phyloP scores from a whole-genome alignment of 2,888 invertebrate genomes.

The Clepsis dumicolana region DNA sequence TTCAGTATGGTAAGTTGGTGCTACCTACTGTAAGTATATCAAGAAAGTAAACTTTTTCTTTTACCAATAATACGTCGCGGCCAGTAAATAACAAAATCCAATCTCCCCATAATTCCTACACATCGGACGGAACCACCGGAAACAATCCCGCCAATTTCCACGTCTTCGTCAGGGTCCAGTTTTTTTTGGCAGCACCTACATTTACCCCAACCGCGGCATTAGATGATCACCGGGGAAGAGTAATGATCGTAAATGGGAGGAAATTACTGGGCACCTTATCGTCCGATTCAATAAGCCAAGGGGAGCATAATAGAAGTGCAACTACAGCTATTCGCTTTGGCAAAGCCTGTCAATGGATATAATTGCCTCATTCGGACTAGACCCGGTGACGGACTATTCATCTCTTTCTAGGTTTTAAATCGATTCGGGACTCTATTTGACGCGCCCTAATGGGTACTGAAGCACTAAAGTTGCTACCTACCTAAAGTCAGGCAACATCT shows the following conservation, averaged over 20 bases:
- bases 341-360: constrained; percentile 68
- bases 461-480: not conserved
- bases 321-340: constrained; percentile 66
- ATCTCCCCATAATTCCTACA: constrained; percentile 32
- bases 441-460: not conserved
- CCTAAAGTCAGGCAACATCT: not conserved
- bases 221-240: constrained; percentile 72
- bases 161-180: constrained; percentile 56
- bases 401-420: constrained; percentile 34
- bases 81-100: not conserved
- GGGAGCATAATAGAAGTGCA: constrained; percentile 83
- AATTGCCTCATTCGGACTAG: constrained; percentile 75
- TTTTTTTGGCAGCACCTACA: constrained; percentile 57
- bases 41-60: constrained; percentile 2
- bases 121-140: constrained; percentile 55
- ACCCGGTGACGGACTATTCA: constrained; percentile 45
- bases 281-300: constrained; percentile 82
- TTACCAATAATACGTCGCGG: not conserved
- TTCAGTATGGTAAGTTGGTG: not conserved
- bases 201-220: constrained; percentile 62
- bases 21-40: not conserved
- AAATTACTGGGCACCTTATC: constrained; percentile 84
- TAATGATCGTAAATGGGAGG: constrained; percentile 82
- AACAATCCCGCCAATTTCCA: constrained; percentile 58
- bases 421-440: not conserved